phyloP scores from a whole-genome alignment of 2,888 invertebrate genomes.

The Gnatocerus cornutus region DNA sequence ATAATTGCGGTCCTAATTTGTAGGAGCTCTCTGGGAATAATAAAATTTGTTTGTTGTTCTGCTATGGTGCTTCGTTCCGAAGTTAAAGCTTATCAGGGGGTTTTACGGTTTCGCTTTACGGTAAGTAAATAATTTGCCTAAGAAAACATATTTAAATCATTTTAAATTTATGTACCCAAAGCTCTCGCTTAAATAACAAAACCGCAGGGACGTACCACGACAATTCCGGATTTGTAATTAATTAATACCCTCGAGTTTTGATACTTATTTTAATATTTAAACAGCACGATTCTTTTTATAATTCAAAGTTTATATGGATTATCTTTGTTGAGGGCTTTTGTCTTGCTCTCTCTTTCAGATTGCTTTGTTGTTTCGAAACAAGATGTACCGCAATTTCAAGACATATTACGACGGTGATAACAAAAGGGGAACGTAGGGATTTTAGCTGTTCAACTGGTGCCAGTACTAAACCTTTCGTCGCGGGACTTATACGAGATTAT shows the following conservation, averaged over 20 bases:
- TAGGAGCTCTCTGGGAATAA: slow-evolving; percentile 39
- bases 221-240: slow-evolving; percentile 13
- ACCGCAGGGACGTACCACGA: slow-evolving; percentile 1
- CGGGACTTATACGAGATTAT: slow-evolving; percentile 52
- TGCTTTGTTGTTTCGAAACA: slow-evolving; percentile 53
- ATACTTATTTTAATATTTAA: not conserved
- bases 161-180: slow-evolving; percentile 33
- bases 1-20: slow-evolving; percentile 45
- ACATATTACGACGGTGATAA: slow-evolving; percentile 57
- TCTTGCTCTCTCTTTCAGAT: slow-evolving; percentile 46
- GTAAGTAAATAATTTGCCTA: slow-evolving; percentile 41
- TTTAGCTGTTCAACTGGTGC: slow-evolving; percentile 53
- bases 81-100: slow-evolving; percentile 40
- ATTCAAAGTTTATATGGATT: slow-evolving; percentile 14
- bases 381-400: slow-evolving; percentile 56
- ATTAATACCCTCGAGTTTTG: slow-evolving; percentile 20
- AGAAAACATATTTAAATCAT: slow-evolving; percentile 43
- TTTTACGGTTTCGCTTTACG: slow-evolving; percentile 36
- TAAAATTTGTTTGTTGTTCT: slow-evolving; percentile 48
- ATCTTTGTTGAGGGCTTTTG: slow-evolving; percentile 20
- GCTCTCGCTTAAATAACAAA: slow-evolving; percentile 10
- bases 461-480: slow-evolving; percentile 52
- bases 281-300: not conserved
- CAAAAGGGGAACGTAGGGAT: slow-evolving; percentile 53
- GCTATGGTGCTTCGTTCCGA: slow-evolving; percentile 21